Evolutionary conservation across 2,797 vertebrate genomes (phyloP).

Genomic region (Poeciliopsis paucimaculata): DNA sequence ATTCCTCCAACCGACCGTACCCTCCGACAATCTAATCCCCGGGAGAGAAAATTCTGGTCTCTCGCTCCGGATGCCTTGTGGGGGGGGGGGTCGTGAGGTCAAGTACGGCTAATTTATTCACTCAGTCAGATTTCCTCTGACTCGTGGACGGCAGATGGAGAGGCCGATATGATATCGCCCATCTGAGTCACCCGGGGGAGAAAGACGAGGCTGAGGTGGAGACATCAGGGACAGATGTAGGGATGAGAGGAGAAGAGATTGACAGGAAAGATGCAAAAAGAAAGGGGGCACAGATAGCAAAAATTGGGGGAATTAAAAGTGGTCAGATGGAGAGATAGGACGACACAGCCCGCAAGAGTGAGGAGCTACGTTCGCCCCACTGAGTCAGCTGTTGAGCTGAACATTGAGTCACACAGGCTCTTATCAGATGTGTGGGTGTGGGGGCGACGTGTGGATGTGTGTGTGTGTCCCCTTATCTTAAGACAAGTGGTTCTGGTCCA

Average conservation of each 20-base stretch:
- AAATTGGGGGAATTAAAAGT: conserved; percentile 74
- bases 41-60: conserved; percentile 64
- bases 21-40: conserved; percentile 73
- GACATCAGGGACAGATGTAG: conserved; percentile 38
- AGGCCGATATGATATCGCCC: conserved; percentile 83
- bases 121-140: conserved; percentile 86
- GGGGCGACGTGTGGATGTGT: conserved; percentile 51
- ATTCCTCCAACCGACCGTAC: conserved; percentile 65
- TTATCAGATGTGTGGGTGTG: conserved; percentile 74
- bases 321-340: conserved; percentile 64
- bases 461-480: conserved; percentile 78
- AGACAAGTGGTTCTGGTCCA: conserved; percentile 84
- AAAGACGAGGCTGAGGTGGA: conserved; percentile 28
- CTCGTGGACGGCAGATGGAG: conserved; percentile 81
- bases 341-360: conserved; percentile 42
- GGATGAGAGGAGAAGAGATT: conserved; percentile 63
- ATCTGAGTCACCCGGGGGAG: conserved; percentile 74
- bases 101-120: conserved; percentile 88
- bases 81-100: conserved; percentile 74
- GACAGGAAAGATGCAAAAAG: conserved; percentile 59
- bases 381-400: conserved; percentile 61
- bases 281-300: conserved; percentile 55
- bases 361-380: conserved; percentile 50
- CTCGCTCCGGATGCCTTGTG: conserved; percentile 65
- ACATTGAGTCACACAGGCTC: conserved; percentile 72